Evolutionary conservation across 2,888 invertebrate genomes (phyloP).

Genomic region (Brachypterus glaber): DNA sequence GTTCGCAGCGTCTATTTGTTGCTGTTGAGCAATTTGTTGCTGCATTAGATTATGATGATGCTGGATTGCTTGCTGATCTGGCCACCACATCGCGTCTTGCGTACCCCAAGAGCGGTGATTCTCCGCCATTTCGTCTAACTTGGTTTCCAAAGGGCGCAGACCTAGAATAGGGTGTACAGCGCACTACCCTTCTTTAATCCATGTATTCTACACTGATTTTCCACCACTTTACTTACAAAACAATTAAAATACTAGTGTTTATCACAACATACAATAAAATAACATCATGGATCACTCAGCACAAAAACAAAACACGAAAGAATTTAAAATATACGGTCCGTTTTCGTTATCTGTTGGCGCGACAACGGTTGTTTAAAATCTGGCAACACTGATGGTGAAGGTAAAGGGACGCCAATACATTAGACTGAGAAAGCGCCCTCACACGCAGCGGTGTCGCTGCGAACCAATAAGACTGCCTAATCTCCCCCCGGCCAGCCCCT

Average conservation of each 20-base stretch:
- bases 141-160: conserved; percentile 6
- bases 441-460: conserved; percentile 36
- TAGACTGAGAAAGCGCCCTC: conserved; percentile 34
- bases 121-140: conserved; percentile 53
- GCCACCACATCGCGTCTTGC: conserved; percentile 55
- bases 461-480: conserved; percentile 22
- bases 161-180: conserved; percentile 16
- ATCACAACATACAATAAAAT: conserved; percentile 8
- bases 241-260: no score
- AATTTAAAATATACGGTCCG: no score
- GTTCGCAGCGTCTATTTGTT: conserved; percentile 46
- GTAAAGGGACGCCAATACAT: conserved; percentile 39
- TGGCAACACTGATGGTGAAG: conserved; percentile 40
- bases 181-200: conserved; percentile 24
- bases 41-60: conserved; percentile 34
- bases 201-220: no score
- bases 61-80: no score
- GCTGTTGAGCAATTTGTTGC: conserved; percentile 41
- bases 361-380: conserved; percentile 35
- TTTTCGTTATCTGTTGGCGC: no score
- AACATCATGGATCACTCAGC: no score
- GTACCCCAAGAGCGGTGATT: conserved; percentile 57
- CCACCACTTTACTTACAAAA: no score
- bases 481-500: conserved; percentile 17
- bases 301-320: conserved; percentile 18